These are phyloP conservation scores for Actinia tenebrosa DNA, from an alignment of 64 coral and sea anemone species.

Conservation along the genomic window DNA sequence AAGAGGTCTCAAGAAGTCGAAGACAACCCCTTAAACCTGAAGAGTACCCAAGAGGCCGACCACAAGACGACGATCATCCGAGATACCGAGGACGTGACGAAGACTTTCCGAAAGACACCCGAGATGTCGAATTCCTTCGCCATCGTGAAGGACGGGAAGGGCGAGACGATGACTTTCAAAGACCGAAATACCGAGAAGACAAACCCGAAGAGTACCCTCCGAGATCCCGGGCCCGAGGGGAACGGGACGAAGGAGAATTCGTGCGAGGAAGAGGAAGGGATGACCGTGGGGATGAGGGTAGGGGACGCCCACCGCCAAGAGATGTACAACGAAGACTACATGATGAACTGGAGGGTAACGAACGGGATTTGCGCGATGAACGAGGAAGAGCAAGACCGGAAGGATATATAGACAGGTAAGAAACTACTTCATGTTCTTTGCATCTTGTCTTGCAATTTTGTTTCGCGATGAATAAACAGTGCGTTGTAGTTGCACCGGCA, in stretches of 20 bases:
- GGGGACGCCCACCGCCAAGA: conserved; percentile 3
- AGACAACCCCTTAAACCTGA: conserved; percentile 19
- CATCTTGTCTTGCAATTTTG: too few relatives aligned
- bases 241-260: conserved; percentile 38
- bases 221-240: conserved; percentile 21
- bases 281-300: conserved; percentile 34
- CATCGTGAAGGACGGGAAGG: conserved; percentile 28
- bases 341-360: conserved; percentile 27
- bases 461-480: too few relatives aligned
- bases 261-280: conserved; percentile 28
- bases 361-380: conserved; percentile 21
- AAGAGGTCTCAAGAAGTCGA: not conserved
- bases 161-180: conserved; percentile 26
- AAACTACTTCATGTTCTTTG: not conserved
- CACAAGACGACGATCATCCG: conserved; percentile 25
- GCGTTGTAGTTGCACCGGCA: too few relatives aligned
- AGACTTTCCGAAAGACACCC: conserved; percentile 31
- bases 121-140: conserved; percentile 37
- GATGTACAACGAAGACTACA: conserved; percentile 15
- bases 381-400: conserved; percentile 5
- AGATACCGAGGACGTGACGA: conserved; percentile 46
- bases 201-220: conserved; percentile 28
- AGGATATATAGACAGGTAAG: not conserved
- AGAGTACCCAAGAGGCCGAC: conserved; percentile 32
- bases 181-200: conserved; percentile 15